Base-by-base conservation (phyloP, 2,113 vertebrate genomes). In the Brachionichthys hirsutus region DNA sequence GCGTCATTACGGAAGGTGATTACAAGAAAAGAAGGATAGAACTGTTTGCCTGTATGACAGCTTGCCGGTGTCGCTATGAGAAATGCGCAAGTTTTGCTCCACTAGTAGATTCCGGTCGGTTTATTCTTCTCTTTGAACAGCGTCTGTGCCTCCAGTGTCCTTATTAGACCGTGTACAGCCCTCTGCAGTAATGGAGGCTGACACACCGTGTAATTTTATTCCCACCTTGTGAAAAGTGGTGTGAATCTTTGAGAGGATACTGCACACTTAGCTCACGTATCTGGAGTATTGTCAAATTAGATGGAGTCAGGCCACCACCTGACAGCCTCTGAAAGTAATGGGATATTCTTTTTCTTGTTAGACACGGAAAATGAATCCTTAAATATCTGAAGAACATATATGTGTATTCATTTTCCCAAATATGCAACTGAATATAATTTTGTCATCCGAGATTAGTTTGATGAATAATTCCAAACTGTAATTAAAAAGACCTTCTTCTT, bases 1-100 rank as follows among this genome's bases (percentile, higher is more conserved):
- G 43, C 52, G 42, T 59, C 46, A 70, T 79, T 75, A 71, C 20
- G n/a, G 57, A 55, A 35, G 56, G 73, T 68, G 44, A 77, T 77
- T 59, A 62, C 35, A 58, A 71, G 42, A 70, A 53, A 71, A 43
- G 47, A 43, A 41, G 34, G 49, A 51, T 69, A 44, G 62, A 77
- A 41, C 15, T 3, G 13, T 43, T 62, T 72, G 64, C 36, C 49
- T 18, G 9, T 34, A 12, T 20, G 60, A 43, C 38, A 57, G 51
- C 30, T 50, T 38, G 36, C 67, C 30, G 24, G 52, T 62, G 52
- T 64, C 51, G 47, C 54, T 60, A 35, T 35, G n/a, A 73, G 58
- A 60, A 72, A 64, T 66, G 35, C 52, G 53, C 62, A 49, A 41
- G 50, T 35, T 43, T 42, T 74, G 45, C 65, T 79, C 45, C 38